These are phyloP conservation scores for Paragorgia papillata DNA, from an alignment of 92 coral and sea anemone genomes.

Conservation along the genomic window DNA sequence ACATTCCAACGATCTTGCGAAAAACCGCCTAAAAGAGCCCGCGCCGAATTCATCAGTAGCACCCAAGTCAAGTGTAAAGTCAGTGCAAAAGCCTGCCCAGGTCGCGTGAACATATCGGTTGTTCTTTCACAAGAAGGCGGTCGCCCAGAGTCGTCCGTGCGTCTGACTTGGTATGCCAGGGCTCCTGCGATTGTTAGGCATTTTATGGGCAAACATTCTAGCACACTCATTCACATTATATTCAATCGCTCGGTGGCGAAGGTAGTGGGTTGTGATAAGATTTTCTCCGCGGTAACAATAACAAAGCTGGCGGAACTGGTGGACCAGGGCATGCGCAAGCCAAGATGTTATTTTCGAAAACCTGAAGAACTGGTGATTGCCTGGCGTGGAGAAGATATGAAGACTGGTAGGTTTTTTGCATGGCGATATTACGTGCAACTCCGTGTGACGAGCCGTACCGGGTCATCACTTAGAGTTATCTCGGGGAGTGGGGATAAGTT, in stretches of 20 bases:
- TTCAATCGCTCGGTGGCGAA: background rate
- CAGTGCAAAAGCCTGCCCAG: background rate
- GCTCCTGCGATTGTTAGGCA: background rate
- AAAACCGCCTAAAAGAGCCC: background rate
- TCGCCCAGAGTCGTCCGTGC: background rate
- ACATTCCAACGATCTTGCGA: too few species aligned
- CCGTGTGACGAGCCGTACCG: too few species aligned
- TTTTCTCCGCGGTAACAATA: background rate
- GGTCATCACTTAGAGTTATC: too few species aligned
- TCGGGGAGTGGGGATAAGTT: too few species aligned
- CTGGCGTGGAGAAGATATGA: too few species aligned
- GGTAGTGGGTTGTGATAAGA: background rate
- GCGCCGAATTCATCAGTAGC: background rate
- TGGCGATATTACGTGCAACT: too few species aligned
- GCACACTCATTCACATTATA: background rate
- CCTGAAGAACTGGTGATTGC: too few species aligned
- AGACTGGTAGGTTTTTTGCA: too few species aligned
- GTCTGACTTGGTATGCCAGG: background rate
- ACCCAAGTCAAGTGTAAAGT: constrained; percentile 1
- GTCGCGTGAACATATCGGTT: background rate
- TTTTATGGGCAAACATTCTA: background rate
- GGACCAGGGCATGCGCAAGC: background rate
- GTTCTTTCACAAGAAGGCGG: background rate
- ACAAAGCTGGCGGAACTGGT: background rate
- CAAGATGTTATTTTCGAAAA: background rate